Conservation (phyloP, 2,888 invertebrate species). For the Meandrusa payeni region DNA sequence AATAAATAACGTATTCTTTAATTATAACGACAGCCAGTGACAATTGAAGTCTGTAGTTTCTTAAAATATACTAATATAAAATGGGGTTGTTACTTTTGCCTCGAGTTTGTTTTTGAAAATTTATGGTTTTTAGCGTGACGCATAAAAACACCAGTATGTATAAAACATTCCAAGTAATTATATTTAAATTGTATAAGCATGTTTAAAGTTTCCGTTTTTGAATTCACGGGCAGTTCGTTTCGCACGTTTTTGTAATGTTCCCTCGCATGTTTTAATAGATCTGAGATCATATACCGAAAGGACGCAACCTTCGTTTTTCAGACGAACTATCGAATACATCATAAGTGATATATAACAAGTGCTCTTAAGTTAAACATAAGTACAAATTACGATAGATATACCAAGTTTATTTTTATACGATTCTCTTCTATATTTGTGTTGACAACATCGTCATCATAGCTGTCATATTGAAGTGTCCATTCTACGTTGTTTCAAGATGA, state of each 20-base stretch:
- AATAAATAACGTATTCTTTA: too few relatives aligned
- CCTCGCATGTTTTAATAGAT: slow-evolving; percentile 16
- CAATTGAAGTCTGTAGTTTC: too few relatives aligned
- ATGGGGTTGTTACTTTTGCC: too few relatives aligned
- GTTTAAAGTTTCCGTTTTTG: slow-evolving; percentile 16
- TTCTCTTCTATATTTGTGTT: slow-evolving; percentile 34
- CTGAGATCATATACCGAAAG: slow-evolving; percentile 27
- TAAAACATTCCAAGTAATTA: neutral
- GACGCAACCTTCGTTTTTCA: slow-evolving; percentile 23
- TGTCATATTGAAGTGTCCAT: slow-evolving; percentile 32
- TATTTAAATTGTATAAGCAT: slow-evolving; percentile 5
- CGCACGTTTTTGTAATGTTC: slow-evolving; percentile 23
- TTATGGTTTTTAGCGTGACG: neutral
- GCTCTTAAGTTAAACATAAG: slow-evolving; percentile 48
- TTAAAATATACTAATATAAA: too few relatives aligned
- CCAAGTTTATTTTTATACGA: slow-evolving; percentile 36
- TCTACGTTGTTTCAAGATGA: slow-evolving; percentile 61
- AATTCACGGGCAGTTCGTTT: slow-evolving; percentile 9
- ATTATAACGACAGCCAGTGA: too few relatives aligned
- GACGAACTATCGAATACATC: slow-evolving; percentile 28
- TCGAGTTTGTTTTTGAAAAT: too few relatives aligned
- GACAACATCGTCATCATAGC: slow-evolving; percentile 30
- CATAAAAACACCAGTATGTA: slow-evolving; percentile 36
- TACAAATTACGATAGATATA: slow-evolving; percentile 44
- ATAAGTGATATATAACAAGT: slow-evolving; percentile 47